Evolutionary conservation across 1,140 invertebrate species (phyloP).

Genomic region (Calosoma granatense): DNA sequence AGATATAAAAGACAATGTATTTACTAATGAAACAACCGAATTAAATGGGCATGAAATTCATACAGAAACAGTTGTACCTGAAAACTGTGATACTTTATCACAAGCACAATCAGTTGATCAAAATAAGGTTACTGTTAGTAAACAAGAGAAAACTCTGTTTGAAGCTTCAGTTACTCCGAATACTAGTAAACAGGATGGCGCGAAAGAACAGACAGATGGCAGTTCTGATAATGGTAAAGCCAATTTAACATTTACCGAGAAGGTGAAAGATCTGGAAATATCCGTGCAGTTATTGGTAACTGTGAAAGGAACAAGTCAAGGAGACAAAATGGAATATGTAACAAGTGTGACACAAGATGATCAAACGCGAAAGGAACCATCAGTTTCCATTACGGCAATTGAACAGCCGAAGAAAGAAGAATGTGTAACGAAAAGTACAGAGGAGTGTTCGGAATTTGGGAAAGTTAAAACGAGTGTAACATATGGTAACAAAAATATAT

Average conservation of each 20-base stretch:
- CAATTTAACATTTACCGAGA: slow-evolving; percentile 1
- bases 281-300: slow-evolving; percentile 2
- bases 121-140: background rate
- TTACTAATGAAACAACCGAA: background rate
- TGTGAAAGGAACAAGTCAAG: background rate
- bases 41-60: background rate
- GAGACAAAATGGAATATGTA: background rate
- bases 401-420: background rate
- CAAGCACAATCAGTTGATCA: background rate
- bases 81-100: background rate
- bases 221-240: background rate
- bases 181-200: background rate
- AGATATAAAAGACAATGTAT: background rate
- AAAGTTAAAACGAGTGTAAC: background rate
- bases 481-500: background rate
- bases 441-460: background rate
- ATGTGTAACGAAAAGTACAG: background rate
- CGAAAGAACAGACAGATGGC: background rate
- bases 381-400: too few relatives aligned
- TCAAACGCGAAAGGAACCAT: background rate
- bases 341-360: background rate
- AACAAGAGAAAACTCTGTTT: background rate
- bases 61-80: background rate
- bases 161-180: background rate
- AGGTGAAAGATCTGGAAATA: slow-evolving; percentile 1